phyloP scores from a whole-genome alignment of 2,113 vertebrate genomes.

The Pelecanoides urinatrix region DNA sequence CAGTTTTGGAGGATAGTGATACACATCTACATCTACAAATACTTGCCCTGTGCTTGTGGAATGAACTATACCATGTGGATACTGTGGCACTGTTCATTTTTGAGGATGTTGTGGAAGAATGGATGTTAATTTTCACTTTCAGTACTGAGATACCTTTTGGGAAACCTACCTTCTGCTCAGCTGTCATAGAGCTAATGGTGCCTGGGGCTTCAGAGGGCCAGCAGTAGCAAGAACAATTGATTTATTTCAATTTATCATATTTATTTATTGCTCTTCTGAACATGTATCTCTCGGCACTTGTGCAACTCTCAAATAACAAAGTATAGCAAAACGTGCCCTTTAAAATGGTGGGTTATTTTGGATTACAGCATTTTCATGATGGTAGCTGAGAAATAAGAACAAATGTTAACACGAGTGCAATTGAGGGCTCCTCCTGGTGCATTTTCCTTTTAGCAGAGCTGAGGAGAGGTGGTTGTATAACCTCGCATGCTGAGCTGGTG shows the following conservation, averaged over 20 bases:
- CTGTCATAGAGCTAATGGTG: background rate
- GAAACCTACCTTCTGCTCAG: background rate
- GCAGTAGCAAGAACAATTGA: background rate
- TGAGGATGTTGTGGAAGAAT: background rate
- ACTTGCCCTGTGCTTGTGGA: background rate
- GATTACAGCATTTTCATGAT: background rate
- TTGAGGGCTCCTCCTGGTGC: conserved; percentile 2
- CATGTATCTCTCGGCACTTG: background rate
- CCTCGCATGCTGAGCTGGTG: background rate
- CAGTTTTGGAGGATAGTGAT: background rate
- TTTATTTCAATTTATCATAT: background rate
- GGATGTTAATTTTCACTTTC: background rate
- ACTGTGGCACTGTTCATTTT: background rate
- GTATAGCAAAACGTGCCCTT: background rate
- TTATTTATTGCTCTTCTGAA: background rate
- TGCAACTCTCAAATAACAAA: background rate
- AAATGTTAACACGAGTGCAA: background rate
- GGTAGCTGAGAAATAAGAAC: conserved; percentile 14
- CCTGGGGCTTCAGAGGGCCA: background rate
- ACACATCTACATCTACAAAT: background rate
- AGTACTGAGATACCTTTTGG: background rate
- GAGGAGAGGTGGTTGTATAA: background rate
- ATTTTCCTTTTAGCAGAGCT: background rate
- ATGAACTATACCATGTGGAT: background rate
- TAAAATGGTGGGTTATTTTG: background rate